A percentile compares a stretch with the other conserved stretches of the same genome.
These are phyloP conservation scores for Sinocyclocheilus rhinocerous DNA, from an alignment of 2,113 vertebrate species.

Conservation along the genomic window DNA sequence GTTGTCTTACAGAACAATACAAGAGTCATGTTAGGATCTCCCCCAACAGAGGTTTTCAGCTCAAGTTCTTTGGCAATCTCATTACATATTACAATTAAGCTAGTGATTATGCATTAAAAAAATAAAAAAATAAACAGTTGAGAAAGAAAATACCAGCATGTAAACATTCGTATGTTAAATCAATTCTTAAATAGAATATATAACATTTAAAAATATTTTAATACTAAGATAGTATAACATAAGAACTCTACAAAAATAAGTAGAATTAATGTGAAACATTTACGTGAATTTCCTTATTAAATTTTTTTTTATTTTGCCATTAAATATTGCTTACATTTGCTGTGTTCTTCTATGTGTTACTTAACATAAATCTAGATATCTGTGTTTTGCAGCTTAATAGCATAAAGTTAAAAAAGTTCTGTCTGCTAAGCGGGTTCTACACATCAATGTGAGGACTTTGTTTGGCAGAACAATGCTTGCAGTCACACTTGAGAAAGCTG, in stretches of 20 bases:
- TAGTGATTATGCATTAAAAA: neutral
- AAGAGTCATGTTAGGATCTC: constrained; percentile 80
- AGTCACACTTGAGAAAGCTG: constrained; percentile 87
- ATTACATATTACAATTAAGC: constrained; percentile 8
- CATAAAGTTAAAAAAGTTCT: constrained; percentile 44
- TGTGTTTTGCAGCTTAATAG: constrained; percentile 31
- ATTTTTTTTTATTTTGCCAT: neutral
- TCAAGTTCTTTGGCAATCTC: neutral
- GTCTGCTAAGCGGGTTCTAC: constrained; percentile 58
- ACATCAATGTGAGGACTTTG: constrained; percentile 92
- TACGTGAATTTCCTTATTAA: neutral
- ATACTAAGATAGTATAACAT: neutral
- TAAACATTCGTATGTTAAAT: neutral
- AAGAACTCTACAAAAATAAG: neutral
- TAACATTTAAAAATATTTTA: neutral
- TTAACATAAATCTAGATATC: constrained; percentile 38
- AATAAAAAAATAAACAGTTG: neutral
- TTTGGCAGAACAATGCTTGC: constrained; percentile 89
- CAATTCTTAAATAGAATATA: neutral
- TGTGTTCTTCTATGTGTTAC: neutral
- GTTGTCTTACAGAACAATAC: constrained; percentile 87
- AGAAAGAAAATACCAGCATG: neutral
- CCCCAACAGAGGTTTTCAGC: constrained; percentile 71
- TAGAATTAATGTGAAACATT: neutral
- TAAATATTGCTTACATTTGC: neutral